These are phyloP conservation scores for Linyphia triangularis DNA, from an alignment of 2,888 invertebrate species.

Conservation along the genomic window DNA sequence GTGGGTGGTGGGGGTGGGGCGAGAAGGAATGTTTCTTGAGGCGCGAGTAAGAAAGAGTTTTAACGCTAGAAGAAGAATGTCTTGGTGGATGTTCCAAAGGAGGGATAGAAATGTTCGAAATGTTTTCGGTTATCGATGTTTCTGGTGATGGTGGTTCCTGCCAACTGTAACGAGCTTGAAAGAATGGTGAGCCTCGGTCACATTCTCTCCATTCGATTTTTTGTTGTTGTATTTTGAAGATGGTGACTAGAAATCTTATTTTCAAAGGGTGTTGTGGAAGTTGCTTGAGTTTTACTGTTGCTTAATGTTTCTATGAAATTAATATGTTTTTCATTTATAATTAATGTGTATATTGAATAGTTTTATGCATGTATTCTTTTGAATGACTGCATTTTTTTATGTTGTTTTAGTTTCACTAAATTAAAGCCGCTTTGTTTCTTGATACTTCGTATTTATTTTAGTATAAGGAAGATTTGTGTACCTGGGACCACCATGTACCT, in stretches of 20 bases:
- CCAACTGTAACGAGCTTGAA: conserved; percentile 5
- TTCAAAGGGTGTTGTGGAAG: too few species aligned
- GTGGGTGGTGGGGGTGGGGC: neutral
- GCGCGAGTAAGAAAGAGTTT: conserved; percentile 47
- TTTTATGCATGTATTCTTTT: too few species aligned
- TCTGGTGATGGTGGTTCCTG: neutral
- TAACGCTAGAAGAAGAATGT: conserved; percentile 21
- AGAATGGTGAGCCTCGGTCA: neutral
- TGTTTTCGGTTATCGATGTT: conserved; percentile 27
- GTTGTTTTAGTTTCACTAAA: too few species aligned
- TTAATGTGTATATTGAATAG: too few species aligned
- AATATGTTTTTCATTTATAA: too few species aligned
- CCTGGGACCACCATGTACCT: too few species aligned
- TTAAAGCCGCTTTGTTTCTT: too few species aligned
- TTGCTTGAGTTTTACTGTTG: too few species aligned
- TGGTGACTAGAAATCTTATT: neutral
- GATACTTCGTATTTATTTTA: too few species aligned
- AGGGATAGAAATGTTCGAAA: conserved; percentile 28
- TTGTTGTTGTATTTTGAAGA: neutral
- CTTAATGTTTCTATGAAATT: too few species aligned
- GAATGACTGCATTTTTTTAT: too few species aligned
- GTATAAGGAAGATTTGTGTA: too few species aligned
- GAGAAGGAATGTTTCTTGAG: conserved; percentile 62
- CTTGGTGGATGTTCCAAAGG: neutral
- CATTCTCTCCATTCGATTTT: neutral